Evolutionary conservation across 2,888 invertebrate genomes (phyloP), one percentile per base, ranked within the genome.

Genomic region (Conchocele bisecta): DNA sequence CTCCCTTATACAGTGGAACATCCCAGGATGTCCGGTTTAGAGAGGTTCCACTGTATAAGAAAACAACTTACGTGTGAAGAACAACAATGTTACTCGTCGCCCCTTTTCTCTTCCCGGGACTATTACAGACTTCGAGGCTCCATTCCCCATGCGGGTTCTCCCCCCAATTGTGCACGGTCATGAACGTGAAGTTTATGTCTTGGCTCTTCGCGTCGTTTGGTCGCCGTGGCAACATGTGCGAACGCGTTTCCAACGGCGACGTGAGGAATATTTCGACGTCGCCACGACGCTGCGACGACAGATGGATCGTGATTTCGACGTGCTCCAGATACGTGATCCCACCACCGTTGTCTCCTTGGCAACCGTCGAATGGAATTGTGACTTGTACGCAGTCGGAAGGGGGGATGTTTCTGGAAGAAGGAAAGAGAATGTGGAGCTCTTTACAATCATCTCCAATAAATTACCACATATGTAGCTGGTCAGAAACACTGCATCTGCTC

Each of bases 121-220:
- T 81, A 60, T 88, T 82, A 58, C 78, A 75, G 6, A 90, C 82
- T 39, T 78, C 73, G 2, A 90, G 65, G 7, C 69, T 81, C 91
- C 91, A 91, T 13, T 48, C 71, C 1, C 91, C 91, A 0, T 28
- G 24, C 1, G 90, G 86, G 51, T 83, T 65, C 63, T 91, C 91
- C 28, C 84, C 88, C 90, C 90, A 91, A 58, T 75, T 82, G 59
- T 88, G 88, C 3, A 90, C 88, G 0, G 89, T 86, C 87, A 89
- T 86, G 77, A 91, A 91, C 5, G 79, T 82, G 63, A 89, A 90
- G 56, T 87, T 77, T 37, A 89, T 85, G 2, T 83, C 85, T 0
- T 79, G 79, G 2, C 57, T 28, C 13, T 53, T 65, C 17, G 75
- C 51, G 65, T 90, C 90, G 4, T 71, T 63, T 2, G 75, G 78